A percentile compares a stretch with the other conserved stretches of the same genome.
phyloP scores from a whole-genome alignment of 2,888 invertebrate genomes.

The Andrena haemorrhoa region DNA sequence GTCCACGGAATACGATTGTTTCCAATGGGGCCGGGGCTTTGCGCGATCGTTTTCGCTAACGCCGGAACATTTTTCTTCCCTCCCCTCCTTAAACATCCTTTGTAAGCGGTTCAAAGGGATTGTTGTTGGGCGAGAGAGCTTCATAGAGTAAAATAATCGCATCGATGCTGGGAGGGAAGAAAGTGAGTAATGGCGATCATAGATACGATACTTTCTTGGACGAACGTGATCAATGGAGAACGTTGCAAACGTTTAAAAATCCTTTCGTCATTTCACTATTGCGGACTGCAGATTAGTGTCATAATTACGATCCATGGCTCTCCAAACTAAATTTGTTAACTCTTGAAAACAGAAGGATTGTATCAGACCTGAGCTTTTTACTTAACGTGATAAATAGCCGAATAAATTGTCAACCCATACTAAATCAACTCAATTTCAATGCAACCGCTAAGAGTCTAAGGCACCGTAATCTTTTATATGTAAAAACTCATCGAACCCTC shows the following conservation, averaged over 20 bases:
- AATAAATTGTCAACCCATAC: too few species aligned
- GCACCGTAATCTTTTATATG: too few species aligned
- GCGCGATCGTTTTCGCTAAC: slow-evolving; percentile 54
- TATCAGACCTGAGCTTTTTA: too few species aligned
- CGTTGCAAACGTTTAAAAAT: not conserved
- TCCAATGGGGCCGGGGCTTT: slow-evolving; percentile 61
- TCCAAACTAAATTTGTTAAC: too few species aligned
- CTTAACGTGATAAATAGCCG: too few species aligned
- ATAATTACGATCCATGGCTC: too few species aligned
- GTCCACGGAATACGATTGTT: slow-evolving; percentile 75
- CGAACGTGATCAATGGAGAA: not conserved
- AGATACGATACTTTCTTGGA: slow-evolving; percentile 28
- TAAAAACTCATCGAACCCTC: too few species aligned
- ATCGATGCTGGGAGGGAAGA: slow-evolving; percentile 19
- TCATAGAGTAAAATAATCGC: slow-evolving; percentile 51
- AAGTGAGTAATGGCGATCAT: not conserved
- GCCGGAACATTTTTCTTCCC: slow-evolving; percentile 54
- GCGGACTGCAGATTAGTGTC: too few species aligned
- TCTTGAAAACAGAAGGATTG: too few species aligned
- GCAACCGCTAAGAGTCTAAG: too few species aligned
- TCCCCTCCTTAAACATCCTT: slow-evolving; percentile 51
- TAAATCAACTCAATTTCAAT: too few species aligned
- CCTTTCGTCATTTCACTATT: too few species aligned
- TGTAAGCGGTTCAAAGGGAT: slow-evolving; percentile 55
- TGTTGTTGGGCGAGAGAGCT: slow-evolving; percentile 34